phyloP scores from a whole-genome alignment of 2,797 vertebrate species.

The Rhadinocentrus ornatus region DNA sequence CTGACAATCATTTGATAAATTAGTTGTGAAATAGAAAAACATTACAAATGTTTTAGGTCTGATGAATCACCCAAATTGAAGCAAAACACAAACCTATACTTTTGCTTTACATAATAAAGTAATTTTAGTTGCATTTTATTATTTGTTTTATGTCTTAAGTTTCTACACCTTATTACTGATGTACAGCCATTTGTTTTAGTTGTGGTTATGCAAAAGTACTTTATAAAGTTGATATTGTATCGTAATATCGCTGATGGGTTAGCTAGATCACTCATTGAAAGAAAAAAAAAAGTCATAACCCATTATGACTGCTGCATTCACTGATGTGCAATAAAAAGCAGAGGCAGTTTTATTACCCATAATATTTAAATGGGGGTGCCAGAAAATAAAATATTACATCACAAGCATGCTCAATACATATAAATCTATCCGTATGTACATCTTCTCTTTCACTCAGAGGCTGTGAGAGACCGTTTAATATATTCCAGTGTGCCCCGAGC shows the following conservation, averaged over 20 bases:
- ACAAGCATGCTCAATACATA: constrained; percentile 41
- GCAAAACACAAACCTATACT: too few relatives aligned
- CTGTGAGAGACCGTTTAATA: constrained; percentile 34
- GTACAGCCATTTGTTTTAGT: too few relatives aligned
- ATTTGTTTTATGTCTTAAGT: too few relatives aligned
- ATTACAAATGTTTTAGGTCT: neutral
- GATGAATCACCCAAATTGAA: too few relatives aligned
- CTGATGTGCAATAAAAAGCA: constrained; percentile 30
- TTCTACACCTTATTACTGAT: too few relatives aligned
- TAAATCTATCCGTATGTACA: constrained; percentile 31
- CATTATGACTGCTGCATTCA: constrained; percentile 10
- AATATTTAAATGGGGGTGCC: constrained; percentile 44
- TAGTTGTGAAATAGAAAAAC: neutral
- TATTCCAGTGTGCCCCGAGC: constrained; percentile 28
- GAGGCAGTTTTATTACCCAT: constrained; percentile 46
- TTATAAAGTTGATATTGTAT: too few relatives aligned
- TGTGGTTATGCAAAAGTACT: too few relatives aligned
- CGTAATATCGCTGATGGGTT: too few relatives aligned
- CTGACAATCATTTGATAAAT: neutral
- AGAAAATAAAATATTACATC: constrained; percentile 54
- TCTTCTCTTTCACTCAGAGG: constrained; percentile 7
- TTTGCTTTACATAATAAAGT: neutral
- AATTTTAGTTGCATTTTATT: too few relatives aligned
- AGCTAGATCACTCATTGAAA: too few relatives aligned
- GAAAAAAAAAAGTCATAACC: too few relatives aligned